Evolutionary conservation across 2,797 vertebrate genomes (phyloP).

Genomic region (Morus bassanus): DNA sequence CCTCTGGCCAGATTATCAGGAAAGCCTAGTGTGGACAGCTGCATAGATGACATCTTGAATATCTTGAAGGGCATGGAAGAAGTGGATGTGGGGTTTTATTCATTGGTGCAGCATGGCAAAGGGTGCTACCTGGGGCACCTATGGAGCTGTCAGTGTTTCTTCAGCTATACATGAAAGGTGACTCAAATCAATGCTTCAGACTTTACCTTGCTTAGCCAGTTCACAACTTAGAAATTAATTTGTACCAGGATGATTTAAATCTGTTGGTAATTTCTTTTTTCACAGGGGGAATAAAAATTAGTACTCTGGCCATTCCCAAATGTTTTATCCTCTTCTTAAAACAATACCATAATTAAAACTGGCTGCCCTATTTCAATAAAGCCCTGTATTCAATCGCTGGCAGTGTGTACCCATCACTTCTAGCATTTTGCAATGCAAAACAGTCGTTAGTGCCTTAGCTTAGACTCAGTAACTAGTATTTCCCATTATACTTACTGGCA

Average conservation of each 20-base stretch:
- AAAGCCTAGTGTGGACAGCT: background rate
- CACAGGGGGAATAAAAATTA: background rate
- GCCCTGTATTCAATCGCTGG: background rate
- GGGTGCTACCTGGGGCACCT: background rate
- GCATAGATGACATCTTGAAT: background rate
- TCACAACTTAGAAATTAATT: background rate
- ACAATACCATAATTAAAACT: conserved; percentile 18
- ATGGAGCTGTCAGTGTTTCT: background rate
- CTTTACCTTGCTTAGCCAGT: background rate
- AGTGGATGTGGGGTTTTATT: background rate
- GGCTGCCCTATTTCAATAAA: background rate
- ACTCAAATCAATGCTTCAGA: background rate
- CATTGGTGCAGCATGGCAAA: background rate
- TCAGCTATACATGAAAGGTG: background rate
- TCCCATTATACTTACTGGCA: background rate
- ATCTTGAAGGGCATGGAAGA: background rate
- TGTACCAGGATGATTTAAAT: background rate
- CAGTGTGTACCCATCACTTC: background rate
- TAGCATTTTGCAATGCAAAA: background rate
- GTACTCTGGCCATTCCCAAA: conserved; percentile 3
- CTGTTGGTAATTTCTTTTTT: background rate
- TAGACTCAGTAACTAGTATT: background rate
- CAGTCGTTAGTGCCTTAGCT: background rate
- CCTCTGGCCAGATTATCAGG: background rate
- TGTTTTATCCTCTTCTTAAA: background rate